Base-by-base conservation (phyloP, 2,888 invertebrate genomes). In the Resseliella maxima region DNA sequence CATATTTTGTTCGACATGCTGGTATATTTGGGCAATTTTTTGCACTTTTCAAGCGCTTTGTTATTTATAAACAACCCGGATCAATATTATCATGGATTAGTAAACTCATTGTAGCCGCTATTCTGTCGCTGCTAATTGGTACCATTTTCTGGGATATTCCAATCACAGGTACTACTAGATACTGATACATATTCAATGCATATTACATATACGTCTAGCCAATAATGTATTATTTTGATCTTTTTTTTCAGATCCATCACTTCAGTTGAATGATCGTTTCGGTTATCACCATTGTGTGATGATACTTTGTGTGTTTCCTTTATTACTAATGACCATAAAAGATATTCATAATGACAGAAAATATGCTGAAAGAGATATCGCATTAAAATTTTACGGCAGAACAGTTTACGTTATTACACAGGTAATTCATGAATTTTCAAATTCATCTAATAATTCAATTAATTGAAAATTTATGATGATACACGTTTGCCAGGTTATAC, bases 91-190 rank as follows among this genome's bases (percentile, higher is more conserved):
- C 94, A 88, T 95, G 97, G 92, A 93, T 97, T 50, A 94, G 94
- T 72, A 94, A 96, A 88, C 93, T 97, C 18, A 92, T 97, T 31
- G 92, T 96, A 24, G 95, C 97, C 0, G 96, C 95, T 0, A 93
- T 96, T 87, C 93, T 98, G 89, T 97, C 98, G 2, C 93, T 98
- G 86, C 92, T 96, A 88, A 93, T 96, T 46, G 98, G 98, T 64
- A 95, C 96, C 88, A 94, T 97, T 88, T 98, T 96, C 91, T 97
- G 97, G 97, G 96, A 97, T 89, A 93, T 97, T 5, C 95, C 96
- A 0, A 92, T n/a, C n/a, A n/a, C 94, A 54, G 38, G 83, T n/a
- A n/a, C n/a, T n/a, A n/a, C n/a, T n/a, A n/a, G n/a, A n/a, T n/a
- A n/a, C n/a, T n/a, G n/a, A n/a, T n/a, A n/a, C n/a, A n/a, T n/a